phyloP scores from a whole-genome alignment of 2,888 invertebrate species.

The Diplazon laetatorius region DNA sequence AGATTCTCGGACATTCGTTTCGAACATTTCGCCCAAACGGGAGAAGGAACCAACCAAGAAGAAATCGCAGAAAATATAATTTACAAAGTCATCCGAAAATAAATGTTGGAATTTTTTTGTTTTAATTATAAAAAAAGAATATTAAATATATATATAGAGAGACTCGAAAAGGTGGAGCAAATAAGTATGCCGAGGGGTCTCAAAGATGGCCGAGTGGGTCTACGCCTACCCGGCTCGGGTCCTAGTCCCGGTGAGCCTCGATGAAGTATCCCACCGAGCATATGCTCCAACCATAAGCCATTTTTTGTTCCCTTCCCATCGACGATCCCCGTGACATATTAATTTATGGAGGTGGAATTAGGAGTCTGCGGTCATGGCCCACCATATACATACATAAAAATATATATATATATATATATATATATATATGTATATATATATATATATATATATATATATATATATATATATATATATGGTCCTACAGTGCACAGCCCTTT shows the following conservation, averaged over 20 bases:
- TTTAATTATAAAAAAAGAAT: constrained; percentile 1
- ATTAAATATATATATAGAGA: constrained; percentile 9
- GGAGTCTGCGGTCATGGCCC: constrained; percentile 13
- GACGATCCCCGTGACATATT: constrained; percentile 54
- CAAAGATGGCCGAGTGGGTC: constrained; percentile 70
- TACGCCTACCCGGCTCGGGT: constrained; percentile 62
- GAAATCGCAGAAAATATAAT: constrained; percentile 56
- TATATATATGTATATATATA: too few relatives aligned
- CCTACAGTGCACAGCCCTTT: too few relatives aligned
- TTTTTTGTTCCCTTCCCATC: constrained; percentile 34
- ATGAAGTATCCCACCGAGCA: constrained; percentile 17
- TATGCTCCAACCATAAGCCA: constrained; percentile 24
- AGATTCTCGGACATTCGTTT: constrained; percentile 38
- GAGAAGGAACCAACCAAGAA: constrained; percentile 61
- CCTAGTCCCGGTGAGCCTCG: constrained; percentile 31
- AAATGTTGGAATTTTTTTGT: too few relatives aligned
- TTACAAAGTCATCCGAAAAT: constrained; percentile 39
- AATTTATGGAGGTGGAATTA: constrained; percentile 51
- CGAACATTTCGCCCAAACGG: constrained; percentile 39
- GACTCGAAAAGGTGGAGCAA: constrained; percentile 68
- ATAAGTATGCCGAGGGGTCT: constrained; percentile 35
- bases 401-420: too few relatives aligned
- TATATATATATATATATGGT: too few relatives aligned
- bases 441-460: too few relatives aligned
- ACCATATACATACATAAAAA: too few relatives aligned